phyloP scores from a whole-genome alignment of 2,113 vertebrate species.

The Microtus pennsylvanicus region DNA sequence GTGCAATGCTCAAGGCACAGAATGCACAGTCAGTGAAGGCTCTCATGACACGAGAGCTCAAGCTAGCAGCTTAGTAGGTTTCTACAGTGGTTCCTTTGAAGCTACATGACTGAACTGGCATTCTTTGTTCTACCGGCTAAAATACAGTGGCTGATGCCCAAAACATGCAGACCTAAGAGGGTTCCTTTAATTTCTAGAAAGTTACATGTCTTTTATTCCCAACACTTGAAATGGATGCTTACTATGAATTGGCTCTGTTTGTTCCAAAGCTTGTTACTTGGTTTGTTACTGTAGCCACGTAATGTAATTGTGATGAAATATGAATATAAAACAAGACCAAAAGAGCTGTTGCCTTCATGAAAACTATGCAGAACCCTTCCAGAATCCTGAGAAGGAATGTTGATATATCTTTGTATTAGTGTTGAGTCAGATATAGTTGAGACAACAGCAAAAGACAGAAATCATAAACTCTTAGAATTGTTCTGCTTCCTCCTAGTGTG shows the following conservation, averaged over 20 bases:
- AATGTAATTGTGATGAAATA: background rate
- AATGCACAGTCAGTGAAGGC: background rate
- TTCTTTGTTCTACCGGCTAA: background rate
- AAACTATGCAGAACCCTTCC: background rate
- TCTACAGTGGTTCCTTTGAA: background rate
- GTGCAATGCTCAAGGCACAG: background rate
- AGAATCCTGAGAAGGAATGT: background rate
- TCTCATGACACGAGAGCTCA: background rate
- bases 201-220: background rate
- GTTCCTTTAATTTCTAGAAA: constrained; percentile 22
- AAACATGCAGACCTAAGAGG: background rate
- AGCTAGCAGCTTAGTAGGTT: background rate
- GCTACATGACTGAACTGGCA: background rate
- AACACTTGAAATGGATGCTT: background rate
- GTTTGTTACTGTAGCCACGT: background rate
- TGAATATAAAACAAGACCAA: background rate
- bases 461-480: background rate
- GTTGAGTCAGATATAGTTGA: background rate
- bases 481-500: background rate
- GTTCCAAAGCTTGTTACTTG: background rate
- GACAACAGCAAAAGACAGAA: background rate
- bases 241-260: background rate
- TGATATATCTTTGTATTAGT: background rate
- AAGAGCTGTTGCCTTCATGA: background rate
- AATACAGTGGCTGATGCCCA: background rate